phyloP scores from a whole-genome alignment of 2,113 vertebrate species.

The Lichenostomus cassidix region DNA sequence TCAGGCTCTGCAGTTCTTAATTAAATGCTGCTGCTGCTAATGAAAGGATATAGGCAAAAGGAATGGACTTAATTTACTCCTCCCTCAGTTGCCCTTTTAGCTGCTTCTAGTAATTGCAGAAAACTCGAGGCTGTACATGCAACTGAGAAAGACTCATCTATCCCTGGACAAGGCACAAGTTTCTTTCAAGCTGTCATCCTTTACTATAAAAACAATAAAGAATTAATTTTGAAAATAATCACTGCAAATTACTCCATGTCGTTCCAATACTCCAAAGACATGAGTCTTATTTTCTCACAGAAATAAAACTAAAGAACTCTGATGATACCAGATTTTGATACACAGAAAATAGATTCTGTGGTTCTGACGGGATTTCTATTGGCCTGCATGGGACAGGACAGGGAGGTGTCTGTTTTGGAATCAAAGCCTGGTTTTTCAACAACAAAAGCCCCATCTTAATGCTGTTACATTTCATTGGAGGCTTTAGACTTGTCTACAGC shows the following conservation, averaged over 20 bases:
- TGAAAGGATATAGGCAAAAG: not conserved
- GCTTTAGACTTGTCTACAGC: not conserved
- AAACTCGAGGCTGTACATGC: not conserved
- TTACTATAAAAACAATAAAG: not conserved
- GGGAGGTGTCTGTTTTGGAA: not conserved
- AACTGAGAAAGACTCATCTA: not conserved
- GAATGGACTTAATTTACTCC: conserved; percentile 1
- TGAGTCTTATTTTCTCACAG: not conserved
- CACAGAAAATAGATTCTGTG: not conserved
- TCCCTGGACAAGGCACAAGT: not conserved
- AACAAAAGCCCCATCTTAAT: not conserved
- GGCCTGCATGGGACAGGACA: not conserved
- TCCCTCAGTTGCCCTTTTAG: not conserved
- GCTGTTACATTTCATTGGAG: not conserved
- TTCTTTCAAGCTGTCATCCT: not conserved
- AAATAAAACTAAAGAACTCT: not conserved
- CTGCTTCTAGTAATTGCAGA: not conserved
- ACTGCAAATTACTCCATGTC: not conserved
- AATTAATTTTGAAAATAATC: not conserved
- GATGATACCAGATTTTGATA: not conserved
- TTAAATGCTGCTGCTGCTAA: conserved; percentile 9
- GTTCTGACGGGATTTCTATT: not conserved
- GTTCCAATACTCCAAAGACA: not conserved
- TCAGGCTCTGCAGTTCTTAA: not conserved
- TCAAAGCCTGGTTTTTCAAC: not conserved